Conservation (phyloP, 2,797 vertebrate species). For the Lates japonicus region DNA sequence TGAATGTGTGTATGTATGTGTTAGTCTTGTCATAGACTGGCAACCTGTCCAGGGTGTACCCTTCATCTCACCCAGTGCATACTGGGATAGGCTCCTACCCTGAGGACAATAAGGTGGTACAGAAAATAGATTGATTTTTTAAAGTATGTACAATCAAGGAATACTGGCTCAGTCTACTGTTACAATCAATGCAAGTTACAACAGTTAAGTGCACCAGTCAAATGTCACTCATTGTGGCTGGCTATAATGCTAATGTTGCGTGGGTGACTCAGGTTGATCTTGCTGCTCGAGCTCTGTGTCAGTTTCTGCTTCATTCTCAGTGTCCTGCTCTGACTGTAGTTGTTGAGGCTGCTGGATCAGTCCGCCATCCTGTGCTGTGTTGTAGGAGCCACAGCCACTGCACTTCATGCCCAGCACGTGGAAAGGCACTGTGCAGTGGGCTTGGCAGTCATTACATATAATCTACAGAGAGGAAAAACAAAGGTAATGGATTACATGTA, state of each 20-base stretch:
- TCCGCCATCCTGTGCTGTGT: constrained; percentile 92
- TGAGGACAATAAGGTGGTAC: background rate
- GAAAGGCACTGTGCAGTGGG: constrained; percentile 90
- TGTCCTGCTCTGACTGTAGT: constrained; percentile 39
- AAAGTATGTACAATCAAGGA: constrained; percentile 20
- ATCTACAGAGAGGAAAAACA: constrained; percentile 82
- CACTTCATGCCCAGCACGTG: constrained; percentile 97
- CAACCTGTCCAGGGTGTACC: background rate
- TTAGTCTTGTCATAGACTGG: constrained; percentile 5
- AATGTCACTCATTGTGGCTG: background rate
- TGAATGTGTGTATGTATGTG: background rate
- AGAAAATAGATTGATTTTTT: constrained; percentile 18
- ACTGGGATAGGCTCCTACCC: constrained; percentile 22
- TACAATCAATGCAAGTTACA: constrained; percentile 18
- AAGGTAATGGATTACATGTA: background rate
- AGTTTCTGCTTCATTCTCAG: constrained; percentile 42
- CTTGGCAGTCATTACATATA: constrained; percentile 95
- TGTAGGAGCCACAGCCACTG: constrained; percentile 92
- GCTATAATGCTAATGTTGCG: constrained; percentile 3
- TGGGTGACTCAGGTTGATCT: constrained; percentile 33
- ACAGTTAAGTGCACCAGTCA: background rate
- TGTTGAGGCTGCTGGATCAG: constrained; percentile 72
- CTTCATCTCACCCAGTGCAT: constrained; percentile 27
- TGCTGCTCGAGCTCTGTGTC: constrained; percentile 64
- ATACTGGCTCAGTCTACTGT: background rate